These are phyloP conservation scores for Arctopsyche grandis DNA, from an alignment of 1,140 invertebrate species.

Conservation along the genomic window DNA sequence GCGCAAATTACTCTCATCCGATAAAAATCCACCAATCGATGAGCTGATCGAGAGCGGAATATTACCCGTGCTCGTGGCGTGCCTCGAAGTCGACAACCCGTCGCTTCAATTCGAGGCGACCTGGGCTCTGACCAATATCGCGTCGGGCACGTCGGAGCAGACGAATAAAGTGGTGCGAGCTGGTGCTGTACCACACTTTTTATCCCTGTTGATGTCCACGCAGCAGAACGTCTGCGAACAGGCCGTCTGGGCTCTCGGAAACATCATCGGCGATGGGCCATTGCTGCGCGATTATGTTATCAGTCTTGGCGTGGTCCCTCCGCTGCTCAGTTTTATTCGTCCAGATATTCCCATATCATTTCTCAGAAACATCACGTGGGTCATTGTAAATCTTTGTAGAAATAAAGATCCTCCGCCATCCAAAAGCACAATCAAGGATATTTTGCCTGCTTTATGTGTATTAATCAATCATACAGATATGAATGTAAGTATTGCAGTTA, in stretches of 20 bases:
- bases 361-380: constrained; percentile 97
- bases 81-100: constrained; percentile 88
- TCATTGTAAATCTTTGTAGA: constrained; percentile 96
- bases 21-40: constrained; percentile 99
- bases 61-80: constrained; percentile 92
- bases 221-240: constrained; percentile 99
- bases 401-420: constrained; percentile 95
- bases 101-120: constrained; percentile 98
- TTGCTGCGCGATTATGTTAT: constrained; percentile 92
- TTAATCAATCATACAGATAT: constrained; percentile 96
- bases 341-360: constrained; percentile 93
- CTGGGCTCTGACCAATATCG: constrained; percentile 99
- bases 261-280: constrained; percentile 94
- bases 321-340: constrained; percentile 90
- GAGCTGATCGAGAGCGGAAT: constrained; percentile 93
- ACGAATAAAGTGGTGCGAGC: constrained; percentile 95
- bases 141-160: constrained; percentile 95
- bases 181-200: constrained; percentile 94
- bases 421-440: constrained; percentile 86
- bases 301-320: constrained; percentile 87
- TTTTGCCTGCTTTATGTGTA: constrained; percentile 92
- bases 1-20: constrained; percentile 94
- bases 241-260: constrained; percentile 97
- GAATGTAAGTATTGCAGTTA: constrained; percentile 79
- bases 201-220: constrained; percentile 88